phyloP scores from a whole-genome alignment of 2,888 invertebrate species.

The Drosophila phalerata region DNA sequence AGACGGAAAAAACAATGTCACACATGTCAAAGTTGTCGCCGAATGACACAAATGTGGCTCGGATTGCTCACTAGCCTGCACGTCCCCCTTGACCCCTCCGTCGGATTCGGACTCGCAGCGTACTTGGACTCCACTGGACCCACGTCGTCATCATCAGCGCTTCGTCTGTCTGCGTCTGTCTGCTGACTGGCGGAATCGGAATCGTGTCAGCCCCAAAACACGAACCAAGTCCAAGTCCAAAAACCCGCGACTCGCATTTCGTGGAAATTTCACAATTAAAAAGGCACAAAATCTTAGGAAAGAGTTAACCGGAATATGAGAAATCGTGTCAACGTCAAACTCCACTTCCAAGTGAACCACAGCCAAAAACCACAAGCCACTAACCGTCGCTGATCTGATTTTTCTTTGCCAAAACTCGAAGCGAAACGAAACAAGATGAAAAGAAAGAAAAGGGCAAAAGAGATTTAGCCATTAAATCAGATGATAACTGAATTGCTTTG shows the following conservation, averaged over 20 bases:
- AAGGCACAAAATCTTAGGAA: conserved; percentile 71
- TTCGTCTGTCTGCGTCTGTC: conserved; percentile 42
- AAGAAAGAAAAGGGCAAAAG: conserved; percentile 27
- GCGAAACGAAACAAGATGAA: conserved; percentile 10
- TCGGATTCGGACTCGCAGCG: conserved; percentile 29
- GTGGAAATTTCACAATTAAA: conserved; percentile 80
- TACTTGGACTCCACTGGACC: conserved; percentile 40
- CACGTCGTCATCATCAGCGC: conserved; percentile 40
- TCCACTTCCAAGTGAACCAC: conserved; percentile 11
- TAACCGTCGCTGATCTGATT: conserved; percentile 42
- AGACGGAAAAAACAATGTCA: conserved; percentile 76
- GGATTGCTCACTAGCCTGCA: conserved; percentile 69
- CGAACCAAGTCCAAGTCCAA: conserved; percentile 46
- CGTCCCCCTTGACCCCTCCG: conserved; percentile 30
- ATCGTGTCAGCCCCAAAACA: conserved; percentile 71
- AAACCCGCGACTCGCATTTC: conserved; percentile 69
- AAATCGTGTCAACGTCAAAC: conserved; percentile 64
- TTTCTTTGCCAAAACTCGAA: conserved; percentile 38
- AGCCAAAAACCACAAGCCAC: conserved; percentile 9
- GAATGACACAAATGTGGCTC: conserved; percentile 81
- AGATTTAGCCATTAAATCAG: conserved; percentile 33
- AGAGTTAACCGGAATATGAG: conserved; percentile 75
- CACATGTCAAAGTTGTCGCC: conserved; percentile 84
- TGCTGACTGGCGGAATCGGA: conserved; percentile 64
- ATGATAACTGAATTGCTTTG: conserved; percentile 26